Base-by-base conservation (phyloP, 1,140 invertebrate species). In the Aphelinus certus region DNA sequence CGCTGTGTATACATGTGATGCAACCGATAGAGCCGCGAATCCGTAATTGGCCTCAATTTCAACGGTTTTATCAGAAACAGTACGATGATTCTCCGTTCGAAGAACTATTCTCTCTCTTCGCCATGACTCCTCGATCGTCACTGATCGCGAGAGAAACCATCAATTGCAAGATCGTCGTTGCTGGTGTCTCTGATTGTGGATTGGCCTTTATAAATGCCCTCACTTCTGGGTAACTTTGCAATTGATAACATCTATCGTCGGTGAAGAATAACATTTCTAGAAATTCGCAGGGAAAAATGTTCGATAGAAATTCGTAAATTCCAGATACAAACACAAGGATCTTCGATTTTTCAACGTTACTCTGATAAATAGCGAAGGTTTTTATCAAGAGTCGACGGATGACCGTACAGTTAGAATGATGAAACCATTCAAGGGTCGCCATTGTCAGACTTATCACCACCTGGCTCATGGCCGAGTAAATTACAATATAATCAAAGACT, bases 181-280 rank as follows among this genome's bases (percentile, higher is more conserved):
- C 95, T 0, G 94, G 94, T 1, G 92, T 92, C 9, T 94, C 93
- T 61, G 89, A 92, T 60, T 92, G 92, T 6, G 92, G 91, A 1
- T 83, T 94, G 1, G 85, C 92, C 3, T 93, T 94, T 80, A 68
- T 94, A 9, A 92, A 94, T 80, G 86, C 89, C 42, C 83, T 95
- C 3, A 82, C 92, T 56, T 89, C 91, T 77, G 91, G 90, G 90
- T 92, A 85, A 77, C 2, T 55, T 67, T 62, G 9, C 46, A 70
- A 10, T 57, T 26, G 26, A 26, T 26, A 26, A 26, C 26, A 26
- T 26, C 26, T 26, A 26, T 26, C 26, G 26, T 26, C 26, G 26
- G 26, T 26, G 26, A 26, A 26, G 26, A 26, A 26, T 26, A 26
- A 26, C 26, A 26, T 26, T 26, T 26, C 26, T 26, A 26, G 26